Percentiles rank a stretch among this genome's conserved stretches.
These are phyloP conservation scores for Ericerus pela DNA, from an alignment of 1,140 invertebrate genomes.

Conservation along the genomic window DNA sequence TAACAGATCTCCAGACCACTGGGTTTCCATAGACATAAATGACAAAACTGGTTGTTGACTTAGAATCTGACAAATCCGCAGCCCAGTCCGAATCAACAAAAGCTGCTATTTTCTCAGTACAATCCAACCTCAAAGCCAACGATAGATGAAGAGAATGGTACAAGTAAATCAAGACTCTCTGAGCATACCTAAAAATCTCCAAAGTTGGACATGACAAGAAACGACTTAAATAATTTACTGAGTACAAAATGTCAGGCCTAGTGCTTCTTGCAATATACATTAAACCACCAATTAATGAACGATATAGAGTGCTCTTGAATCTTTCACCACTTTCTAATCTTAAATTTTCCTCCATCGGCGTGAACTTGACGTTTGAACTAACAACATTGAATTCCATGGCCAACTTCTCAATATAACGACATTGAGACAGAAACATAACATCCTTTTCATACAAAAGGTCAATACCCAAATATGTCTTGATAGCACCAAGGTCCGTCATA, in stretches of 20 bases:
- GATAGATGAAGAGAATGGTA: conserved; percentile 22
- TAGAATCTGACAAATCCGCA: neutral
- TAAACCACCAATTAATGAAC: conserved; percentile 1
- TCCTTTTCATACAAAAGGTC: neutral
- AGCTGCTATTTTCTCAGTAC: neutral
- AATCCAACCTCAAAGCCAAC: neutral
- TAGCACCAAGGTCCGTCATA: neutral
- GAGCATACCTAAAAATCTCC: conserved; percentile 28
- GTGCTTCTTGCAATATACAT: neutral
- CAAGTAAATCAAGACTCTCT: conserved; percentile 30
- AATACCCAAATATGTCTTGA: conserved; percentile 6
- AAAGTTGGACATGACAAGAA: conserved; percentile 26
- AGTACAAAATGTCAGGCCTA: conserved; percentile 31
- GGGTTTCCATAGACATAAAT: neutral
- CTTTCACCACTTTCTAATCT: neutral
- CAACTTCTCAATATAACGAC: neutral
- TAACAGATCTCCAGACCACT: conserved; percentile 13
- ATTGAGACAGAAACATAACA: neutral
- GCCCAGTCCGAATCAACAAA: neutral
- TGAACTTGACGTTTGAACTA: neutral
- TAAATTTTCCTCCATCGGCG: neutral
- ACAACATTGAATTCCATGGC: neutral
- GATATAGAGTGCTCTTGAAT: neutral
- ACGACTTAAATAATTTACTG: conserved; percentile 24
- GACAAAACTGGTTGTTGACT: neutral